Evolutionary conservation across 2,888 invertebrate genomes (phyloP).

Genomic region (Drosophila sordidula): DNA sequence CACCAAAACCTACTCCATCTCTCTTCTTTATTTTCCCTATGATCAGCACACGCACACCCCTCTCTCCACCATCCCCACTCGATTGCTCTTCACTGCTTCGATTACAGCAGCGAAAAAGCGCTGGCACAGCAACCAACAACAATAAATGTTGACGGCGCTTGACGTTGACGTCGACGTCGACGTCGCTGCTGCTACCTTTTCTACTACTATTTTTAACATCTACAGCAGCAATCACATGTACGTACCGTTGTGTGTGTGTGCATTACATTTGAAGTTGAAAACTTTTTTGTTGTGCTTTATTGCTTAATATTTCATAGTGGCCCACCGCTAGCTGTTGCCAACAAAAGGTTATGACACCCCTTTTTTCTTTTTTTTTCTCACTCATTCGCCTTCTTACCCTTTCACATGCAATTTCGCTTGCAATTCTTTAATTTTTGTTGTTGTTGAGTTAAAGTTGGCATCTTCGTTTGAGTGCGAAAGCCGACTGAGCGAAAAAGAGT

Average conservation of each 20-base stretch:
- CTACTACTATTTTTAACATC: constrained; percentile 47
- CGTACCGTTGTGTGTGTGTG: constrained; percentile 12
- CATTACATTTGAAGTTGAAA: constrained; percentile 49
- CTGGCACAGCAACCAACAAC: constrained; percentile 38
- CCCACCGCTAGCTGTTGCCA: constrained; percentile 30
- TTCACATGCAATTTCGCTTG: constrained; percentile 36
- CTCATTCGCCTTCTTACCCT: constrained; percentile 12
- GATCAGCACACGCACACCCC: constrained; percentile 3
- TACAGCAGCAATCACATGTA: neutral
- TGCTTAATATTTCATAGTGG: constrained; percentile 66
- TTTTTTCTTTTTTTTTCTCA: constrained; percentile 1
- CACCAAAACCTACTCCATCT: constrained; percentile 21
- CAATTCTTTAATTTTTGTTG: constrained; percentile 35
- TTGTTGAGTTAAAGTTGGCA: constrained; percentile 21
- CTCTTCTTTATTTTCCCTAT: constrained; percentile 5
- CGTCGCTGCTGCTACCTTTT: constrained; percentile 42
- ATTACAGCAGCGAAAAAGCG: constrained; percentile 33
- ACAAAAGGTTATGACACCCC: constrained; percentile 43
- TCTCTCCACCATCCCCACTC: neutral
- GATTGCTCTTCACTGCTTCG: constrained; percentile 11
- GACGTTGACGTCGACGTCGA: constrained; percentile 17
- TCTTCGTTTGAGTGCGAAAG: constrained; percentile 16
- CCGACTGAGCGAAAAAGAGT: neutral
- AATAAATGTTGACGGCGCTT: constrained; percentile 29
- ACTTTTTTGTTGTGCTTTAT: constrained; percentile 51